These are phyloP conservation scores for Nephrotoma guestfalica DNA, from an alignment of 2,888 invertebrate species.

Conservation along the genomic window DNA sequence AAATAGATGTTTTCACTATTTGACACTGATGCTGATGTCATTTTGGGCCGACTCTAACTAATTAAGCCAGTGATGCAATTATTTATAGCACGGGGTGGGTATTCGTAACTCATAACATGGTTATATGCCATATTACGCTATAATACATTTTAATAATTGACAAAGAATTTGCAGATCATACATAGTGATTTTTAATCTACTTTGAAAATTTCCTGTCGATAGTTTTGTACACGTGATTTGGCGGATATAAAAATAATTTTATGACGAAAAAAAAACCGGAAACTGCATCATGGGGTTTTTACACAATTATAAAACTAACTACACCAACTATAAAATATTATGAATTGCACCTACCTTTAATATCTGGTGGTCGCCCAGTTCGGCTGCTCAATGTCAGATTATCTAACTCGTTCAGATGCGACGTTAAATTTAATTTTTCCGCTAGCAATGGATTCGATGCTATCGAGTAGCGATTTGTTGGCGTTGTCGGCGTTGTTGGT, in stretches of 20 bases:
- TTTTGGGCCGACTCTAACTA: background rate
- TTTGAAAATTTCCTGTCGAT: too few species aligned
- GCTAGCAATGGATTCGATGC: constrained; percentile 78
- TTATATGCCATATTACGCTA: too few species aligned
- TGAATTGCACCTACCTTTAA: constrained; percentile 33
- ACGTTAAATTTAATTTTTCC: constrained; percentile 60
- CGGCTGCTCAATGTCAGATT: constrained; percentile 16
- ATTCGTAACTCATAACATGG: too few species aligned
- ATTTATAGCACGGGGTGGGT: too few species aligned
- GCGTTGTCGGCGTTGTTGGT: constrained; percentile 36
- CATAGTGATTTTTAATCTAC: too few species aligned
- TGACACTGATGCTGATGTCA: background rate
- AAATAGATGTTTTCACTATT: background rate
- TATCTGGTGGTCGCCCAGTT: constrained; percentile 17
- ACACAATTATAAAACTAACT: background rate
- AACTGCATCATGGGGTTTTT: background rate
- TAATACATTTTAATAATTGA: too few species aligned
- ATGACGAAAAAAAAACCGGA: background rate
- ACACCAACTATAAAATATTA: constrained; percentile 5
- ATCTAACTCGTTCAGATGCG: constrained; percentile 33
- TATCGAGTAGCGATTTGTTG: constrained; percentile 54
- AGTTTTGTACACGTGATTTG: background rate
- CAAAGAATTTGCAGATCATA: too few species aligned
- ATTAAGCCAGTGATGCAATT: too few species aligned
- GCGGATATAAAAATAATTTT: background rate